Base-by-base conservation (phyloP, 2,113 vertebrate species). In the Dromas ardeola region DNA sequence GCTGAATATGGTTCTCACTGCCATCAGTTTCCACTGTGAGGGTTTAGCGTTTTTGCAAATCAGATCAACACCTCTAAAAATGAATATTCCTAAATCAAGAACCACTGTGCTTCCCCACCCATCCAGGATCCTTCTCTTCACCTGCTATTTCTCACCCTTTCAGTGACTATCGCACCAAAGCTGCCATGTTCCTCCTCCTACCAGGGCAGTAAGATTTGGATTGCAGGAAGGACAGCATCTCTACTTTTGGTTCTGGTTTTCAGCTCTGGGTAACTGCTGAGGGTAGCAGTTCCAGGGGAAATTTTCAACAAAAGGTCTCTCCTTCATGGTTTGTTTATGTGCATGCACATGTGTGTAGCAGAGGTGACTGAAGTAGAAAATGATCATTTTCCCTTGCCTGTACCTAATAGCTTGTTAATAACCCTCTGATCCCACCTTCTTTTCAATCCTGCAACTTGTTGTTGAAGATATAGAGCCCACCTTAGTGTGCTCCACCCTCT, bases 31-130 rank as follows among this genome's bases (percentile, higher is more conserved):
- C 67, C 82, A 38, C 71, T 66, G 17, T 53, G 81, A 88, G 26
- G 11, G 5, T 53, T 93, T 62, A 67, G 40, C 42, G 70, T 78
- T 95, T 81, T 76, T 90, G 67, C 42, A 49, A 42, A 86, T 81
- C 71, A 72, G 50, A 73, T 27, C 71, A 90, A 92, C 71, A 86
- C 50, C 30, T 93, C 79, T 83, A 77, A 92, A 81, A n/a, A 66
- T 40, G 71, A 67, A 59, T 93, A 71, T 52, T 86, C 71, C 71
- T 88, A 87, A 73, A 93, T 80, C 45, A 62, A 90, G 79, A 73
- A 86, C 22, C 59, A 23, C 45, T 59, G 45, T 66, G 69, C 38
- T 59, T 90, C 40, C 43, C n/a, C 16, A 63, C 13, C 26, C 59
- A 89, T 66, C n/a, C 58, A 74, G 32, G 43, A 79, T 65, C 52